phyloP scores from a whole-genome alignment of 2,888 invertebrate genomes.

The Acleris cristana region DNA sequence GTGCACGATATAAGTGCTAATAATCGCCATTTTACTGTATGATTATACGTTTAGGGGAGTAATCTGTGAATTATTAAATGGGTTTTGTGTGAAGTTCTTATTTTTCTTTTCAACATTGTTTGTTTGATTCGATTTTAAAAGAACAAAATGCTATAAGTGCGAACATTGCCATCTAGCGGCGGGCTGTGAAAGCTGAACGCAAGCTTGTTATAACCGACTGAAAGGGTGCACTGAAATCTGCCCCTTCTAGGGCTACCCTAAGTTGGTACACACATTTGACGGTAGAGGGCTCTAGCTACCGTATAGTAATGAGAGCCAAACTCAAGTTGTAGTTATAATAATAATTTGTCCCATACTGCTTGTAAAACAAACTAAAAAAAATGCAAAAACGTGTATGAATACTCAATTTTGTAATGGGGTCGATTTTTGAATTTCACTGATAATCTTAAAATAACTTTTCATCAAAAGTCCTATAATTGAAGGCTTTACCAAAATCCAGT shows the following conservation, averaged over 20 bases:
- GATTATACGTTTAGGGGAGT: not conserved
- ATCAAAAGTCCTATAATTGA: too few relatives aligned
- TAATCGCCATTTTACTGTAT: constrained; percentile 3
- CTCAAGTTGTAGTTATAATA: too few relatives aligned
- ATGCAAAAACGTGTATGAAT: too few relatives aligned
- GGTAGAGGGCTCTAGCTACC: constrained; percentile 18
- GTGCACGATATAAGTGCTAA: not conserved
- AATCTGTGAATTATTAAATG: too few relatives aligned
- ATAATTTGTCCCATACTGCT: too few relatives aligned
- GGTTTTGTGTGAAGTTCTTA: not conserved
- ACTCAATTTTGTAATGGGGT: too few relatives aligned
- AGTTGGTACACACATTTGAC: constrained; percentile 1
- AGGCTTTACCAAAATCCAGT: too few relatives aligned
- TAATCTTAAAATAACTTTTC: too few relatives aligned
- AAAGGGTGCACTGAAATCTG: not conserved
- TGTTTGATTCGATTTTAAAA: not conserved
- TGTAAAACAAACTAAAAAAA: too few relatives aligned
- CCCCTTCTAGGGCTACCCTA: not conserved
- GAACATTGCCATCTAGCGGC: constrained; percentile 24
- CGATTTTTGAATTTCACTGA: too few relatives aligned
- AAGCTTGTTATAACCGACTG: not conserved
- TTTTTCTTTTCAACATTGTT: not conserved
- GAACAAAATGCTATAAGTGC: not conserved
- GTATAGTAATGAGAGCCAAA: too few relatives aligned
- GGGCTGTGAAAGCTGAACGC: constrained; percentile 8